Evolutionary conservation across 2,888 invertebrate species (phyloP).

Genomic region (Dusona sp.): DNA sequence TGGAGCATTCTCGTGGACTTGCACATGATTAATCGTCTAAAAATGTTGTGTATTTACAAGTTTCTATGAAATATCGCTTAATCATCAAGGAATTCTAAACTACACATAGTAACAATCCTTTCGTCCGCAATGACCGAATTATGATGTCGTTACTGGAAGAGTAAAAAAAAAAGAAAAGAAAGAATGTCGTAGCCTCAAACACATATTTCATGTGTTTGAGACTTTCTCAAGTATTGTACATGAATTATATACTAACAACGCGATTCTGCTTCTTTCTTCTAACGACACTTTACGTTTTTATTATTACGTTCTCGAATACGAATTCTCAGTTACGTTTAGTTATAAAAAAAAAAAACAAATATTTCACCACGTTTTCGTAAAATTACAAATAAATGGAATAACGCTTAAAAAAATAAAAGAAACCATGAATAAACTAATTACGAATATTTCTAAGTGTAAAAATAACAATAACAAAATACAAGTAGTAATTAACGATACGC

Average conservation of each 20-base stretch:
- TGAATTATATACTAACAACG: conserved; percentile 28
- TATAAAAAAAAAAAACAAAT: conserved; percentile 28
- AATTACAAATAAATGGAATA: conserved; percentile 32
- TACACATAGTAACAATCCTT: conserved; percentile 30
- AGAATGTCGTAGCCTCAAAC: conserved; percentile 30
- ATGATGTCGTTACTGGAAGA: conserved; percentile 25
- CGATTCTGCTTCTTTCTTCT: background rate
- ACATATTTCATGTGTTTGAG: conserved; percentile 14
- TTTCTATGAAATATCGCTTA: conserved; percentile 59
- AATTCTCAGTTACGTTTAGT: conserved; percentile 3
- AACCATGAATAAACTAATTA: conserved; percentile 64
- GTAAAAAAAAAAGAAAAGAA: conserved; percentile 29
- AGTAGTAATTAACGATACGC: conserved; percentile 26
- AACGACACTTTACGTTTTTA: background rate
- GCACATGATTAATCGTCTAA: conserved; percentile 32
- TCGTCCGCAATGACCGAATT: conserved; percentile 25
- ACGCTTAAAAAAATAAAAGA: conserved; percentile 52
- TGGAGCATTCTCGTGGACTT: conserved; percentile 42
- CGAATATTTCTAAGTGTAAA: conserved; percentile 66
- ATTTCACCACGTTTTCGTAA: conserved; percentile 27
- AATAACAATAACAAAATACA: conserved; percentile 61
- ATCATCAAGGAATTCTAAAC: conserved; percentile 48
- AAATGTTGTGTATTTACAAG: conserved; percentile 67
- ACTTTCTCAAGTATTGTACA: conserved; percentile 39
- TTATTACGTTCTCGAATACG: background rate